Evolutionary conservation across 2,797 vertebrate genomes (phyloP), one percentile per base, ranked within the genome.

Genomic region (Thamnophis elegans): DNA sequence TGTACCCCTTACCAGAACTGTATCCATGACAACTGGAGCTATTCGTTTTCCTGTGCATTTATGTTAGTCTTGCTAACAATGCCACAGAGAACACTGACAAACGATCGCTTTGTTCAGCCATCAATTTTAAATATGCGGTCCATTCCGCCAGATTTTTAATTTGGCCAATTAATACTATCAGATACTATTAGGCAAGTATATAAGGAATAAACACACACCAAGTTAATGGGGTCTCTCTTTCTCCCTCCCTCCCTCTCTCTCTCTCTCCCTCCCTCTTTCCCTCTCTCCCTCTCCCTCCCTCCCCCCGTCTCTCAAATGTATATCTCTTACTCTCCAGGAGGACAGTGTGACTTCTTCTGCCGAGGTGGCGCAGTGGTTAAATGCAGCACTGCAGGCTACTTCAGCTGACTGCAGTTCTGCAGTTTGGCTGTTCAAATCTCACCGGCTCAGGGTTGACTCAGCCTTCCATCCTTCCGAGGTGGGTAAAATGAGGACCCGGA

Each of bases 111-210:
- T 96, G 97, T 97, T 97, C 95, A 96, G 93, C 94, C 96, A 97
- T 96, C 95, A 96, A 95, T 97, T 97, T 97, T 96, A 97, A 98
- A 97, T 94, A 97, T 95, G 92, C 95, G 96, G 92, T 96, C 95
- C 88, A 97, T 97, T 97, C 97, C 96, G 94, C 95, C 97, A 97
- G 97, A 97, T 98, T 97, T 97, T 95, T 97, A 97, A 97, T 97
- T 97, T 95, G 94, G 89, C 89, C 88, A 73, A 96, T 91, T 85
- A 97, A 97, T 97, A 96, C 95, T 94, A 94, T 82, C 73, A 47
- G 20, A 82, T 82, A 82, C 36, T 73, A 82, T 47, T 82, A 42
- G 73, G 36, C 9, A 42, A 36, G 73, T 82, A 47, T 82, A 82
- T 25, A 82, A 42, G 32, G 36, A 82, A 82, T 82, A 47, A 82